A percentile compares a stretch with the other conserved stretches of the same genome.
Conservation (phyloP, 1,140 invertebrate species). For the Mya arenaria region DNA sequence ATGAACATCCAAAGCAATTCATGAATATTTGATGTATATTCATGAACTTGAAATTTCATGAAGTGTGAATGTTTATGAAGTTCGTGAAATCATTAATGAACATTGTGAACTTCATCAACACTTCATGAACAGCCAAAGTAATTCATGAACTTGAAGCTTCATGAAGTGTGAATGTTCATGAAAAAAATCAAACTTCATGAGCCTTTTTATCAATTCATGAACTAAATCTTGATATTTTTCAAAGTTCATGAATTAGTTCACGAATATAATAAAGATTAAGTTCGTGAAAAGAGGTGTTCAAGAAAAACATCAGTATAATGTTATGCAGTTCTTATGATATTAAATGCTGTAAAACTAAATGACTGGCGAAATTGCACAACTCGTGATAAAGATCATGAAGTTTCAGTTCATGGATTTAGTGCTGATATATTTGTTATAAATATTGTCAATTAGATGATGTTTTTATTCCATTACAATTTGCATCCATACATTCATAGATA, state of each 20-base stretch:
- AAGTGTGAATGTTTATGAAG: slow-evolving; percentile 40
- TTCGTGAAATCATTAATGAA: slow-evolving; percentile 37
- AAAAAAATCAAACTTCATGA: slow-evolving; percentile 34
- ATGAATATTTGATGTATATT: slow-evolving; percentile 38
- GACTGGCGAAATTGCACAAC: slow-evolving; percentile 36
- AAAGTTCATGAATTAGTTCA: slow-evolving; percentile 17
- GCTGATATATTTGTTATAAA: slow-evolving; percentile 26
- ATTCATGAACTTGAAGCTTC: no score
- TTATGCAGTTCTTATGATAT: slow-evolving; percentile 25
- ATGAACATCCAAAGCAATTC: slow-evolving; percentile 33
- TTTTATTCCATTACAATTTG: slow-evolving; percentile 32
- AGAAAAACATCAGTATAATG: slow-evolving; percentile 45
- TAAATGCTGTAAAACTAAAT: slow-evolving; percentile 40
- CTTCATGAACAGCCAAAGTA: slow-evolving; percentile 41
- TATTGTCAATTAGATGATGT: slow-evolving; percentile 41
- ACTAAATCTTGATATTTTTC: slow-evolving; percentile 43
- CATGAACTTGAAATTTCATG: slow-evolving; percentile 46
- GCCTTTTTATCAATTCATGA: slow-evolving; percentile 41
- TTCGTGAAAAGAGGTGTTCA: slow-evolving; percentile 34
- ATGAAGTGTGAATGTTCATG: no score
- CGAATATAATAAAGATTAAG: slow-evolving; percentile 35
- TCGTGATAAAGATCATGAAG: slow-evolving; percentile 28
- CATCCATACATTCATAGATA: slow-evolving; percentile 41
- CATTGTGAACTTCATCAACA: slow-evolving; percentile 39
- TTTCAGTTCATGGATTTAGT: slow-evolving; percentile 39